Percentiles rank a stretch among this genome's conserved stretches.
phyloP scores from a whole-genome alignment of 2,888 invertebrate genomes.

The Aelia acuminata region DNA sequence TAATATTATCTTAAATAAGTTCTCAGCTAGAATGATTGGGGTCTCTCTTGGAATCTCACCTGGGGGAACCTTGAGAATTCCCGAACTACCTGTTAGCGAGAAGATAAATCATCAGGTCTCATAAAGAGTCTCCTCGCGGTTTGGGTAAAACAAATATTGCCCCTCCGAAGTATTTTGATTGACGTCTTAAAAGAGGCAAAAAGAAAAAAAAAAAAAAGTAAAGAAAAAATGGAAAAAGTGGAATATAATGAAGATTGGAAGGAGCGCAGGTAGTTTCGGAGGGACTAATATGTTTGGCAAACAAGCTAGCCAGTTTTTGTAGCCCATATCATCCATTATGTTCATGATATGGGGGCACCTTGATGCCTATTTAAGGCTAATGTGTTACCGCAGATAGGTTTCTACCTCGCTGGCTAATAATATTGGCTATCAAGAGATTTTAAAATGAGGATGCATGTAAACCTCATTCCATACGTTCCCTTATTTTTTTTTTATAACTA shows the following conservation, averaged over 20 bases:
- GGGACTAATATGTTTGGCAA: conserved; percentile 19
- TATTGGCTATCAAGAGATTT: not conserved
- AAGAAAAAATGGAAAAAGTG: too few relatives aligned
- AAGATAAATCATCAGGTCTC: not conserved
- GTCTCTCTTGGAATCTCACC: not conserved
- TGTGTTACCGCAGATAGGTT: not conserved
- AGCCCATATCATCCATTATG: not conserved
- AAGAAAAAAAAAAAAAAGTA: too few relatives aligned
- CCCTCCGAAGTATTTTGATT: conserved; percentile 15
- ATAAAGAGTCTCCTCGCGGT: not conserved
- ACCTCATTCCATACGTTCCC: too few relatives aligned
- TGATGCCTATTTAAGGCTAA: not conserved
- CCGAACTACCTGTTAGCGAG: not conserved
- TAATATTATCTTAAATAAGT: not conserved
- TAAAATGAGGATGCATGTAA: not conserved
- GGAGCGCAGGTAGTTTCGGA: not conserved
- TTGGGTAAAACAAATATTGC: conserved; percentile 14
- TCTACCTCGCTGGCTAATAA: not conserved
- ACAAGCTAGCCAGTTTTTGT: not conserved
- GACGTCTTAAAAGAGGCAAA: not conserved
- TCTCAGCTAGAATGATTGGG: not conserved
- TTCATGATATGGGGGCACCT: not conserved
- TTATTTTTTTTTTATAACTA: too few relatives aligned
- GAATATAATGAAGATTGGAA: not conserved
- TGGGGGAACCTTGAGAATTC: not conserved